These are phyloP conservation scores for Pantherophis vulpinus DNA, from an alignment of 2,797 vertebrate species.

Conservation along the genomic window DNA sequence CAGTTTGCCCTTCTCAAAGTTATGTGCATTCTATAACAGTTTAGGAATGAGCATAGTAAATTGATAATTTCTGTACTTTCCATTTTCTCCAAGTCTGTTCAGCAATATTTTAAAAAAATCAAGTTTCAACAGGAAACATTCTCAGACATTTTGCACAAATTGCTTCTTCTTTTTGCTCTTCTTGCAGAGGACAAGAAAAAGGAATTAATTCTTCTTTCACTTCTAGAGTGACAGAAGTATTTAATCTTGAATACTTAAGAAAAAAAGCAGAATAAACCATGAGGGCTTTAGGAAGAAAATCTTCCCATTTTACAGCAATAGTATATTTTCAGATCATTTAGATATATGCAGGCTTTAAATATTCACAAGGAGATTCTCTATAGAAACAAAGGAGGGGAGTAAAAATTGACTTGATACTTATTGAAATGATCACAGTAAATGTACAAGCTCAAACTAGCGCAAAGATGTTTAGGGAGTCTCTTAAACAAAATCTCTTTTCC, in stretches of 20 bases:
- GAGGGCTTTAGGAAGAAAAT: neutral
- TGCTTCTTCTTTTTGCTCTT: neutral
- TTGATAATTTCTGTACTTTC: neutral
- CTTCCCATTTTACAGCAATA: neutral
- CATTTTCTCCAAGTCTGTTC: neutral
- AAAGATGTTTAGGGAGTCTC: neutral
- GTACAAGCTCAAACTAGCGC: neutral
- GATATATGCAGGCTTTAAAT: neutral
- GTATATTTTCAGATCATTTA: neutral
- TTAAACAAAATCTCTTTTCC: neutral
- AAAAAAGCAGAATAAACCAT: neutral
- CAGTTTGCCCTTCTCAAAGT: neutral
- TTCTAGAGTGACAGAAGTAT: neutral
- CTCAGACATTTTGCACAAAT: neutral
- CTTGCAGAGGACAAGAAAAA: neutral
- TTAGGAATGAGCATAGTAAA: neutral
- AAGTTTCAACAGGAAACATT: neutral
- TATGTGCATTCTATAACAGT: neutral
- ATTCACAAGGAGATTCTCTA: neutral
- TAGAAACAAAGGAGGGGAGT: neutral
- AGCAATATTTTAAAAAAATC: neutral
- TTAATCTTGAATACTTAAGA: neutral
- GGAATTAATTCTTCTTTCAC: neutral
- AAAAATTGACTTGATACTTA: neutral
- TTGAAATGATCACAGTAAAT: neutral